phyloP scores from a whole-genome alignment of 2,888 invertebrate species.

The Gastracanthus pulcherrimus region DNA sequence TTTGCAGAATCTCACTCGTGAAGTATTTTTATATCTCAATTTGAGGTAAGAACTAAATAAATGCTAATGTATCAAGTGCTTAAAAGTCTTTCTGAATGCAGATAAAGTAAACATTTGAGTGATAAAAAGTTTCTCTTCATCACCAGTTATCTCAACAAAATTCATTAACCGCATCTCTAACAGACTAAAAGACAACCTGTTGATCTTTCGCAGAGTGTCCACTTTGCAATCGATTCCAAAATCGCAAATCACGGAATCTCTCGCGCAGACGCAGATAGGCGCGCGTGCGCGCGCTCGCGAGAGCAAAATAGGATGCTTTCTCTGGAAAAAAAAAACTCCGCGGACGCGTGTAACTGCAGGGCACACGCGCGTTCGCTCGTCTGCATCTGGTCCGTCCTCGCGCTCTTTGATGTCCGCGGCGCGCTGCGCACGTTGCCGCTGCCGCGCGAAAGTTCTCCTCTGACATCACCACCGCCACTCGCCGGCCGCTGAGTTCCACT shows the following conservation, averaged over 20 bases:
- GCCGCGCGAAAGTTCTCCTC: slow-evolving; percentile 13
- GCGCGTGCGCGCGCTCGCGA: too few species aligned
- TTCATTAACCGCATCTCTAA: not conserved
- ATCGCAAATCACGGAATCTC: not conserved
- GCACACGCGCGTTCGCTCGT: not conserved
- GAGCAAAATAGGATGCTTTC: too few species aligned
- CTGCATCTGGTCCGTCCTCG: not conserved
- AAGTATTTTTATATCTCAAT: too few species aligned
- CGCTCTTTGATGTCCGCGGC: slow-evolving; percentile 14
- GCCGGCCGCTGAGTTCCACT: slow-evolving; percentile 44
- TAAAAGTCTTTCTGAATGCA: too few species aligned
- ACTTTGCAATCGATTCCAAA: not conserved
- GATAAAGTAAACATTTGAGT: too few species aligned
- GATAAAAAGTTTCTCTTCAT: too few species aligned
- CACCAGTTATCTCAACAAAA: too few species aligned
- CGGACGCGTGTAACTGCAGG: not conserved
- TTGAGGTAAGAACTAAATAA: too few species aligned
- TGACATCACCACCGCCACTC: not conserved
- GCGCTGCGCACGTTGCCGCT: not conserved
- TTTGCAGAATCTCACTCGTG: too few species aligned
- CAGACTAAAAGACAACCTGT: not conserved
- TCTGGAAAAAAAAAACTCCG: too few species aligned
- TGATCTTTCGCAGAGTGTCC: not conserved
- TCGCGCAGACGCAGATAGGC: not conserved
- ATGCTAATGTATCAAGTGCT: too few species aligned